Evolutionary conservation across 2,888 invertebrate genomes (phyloP).

Genomic region (Molanna angustata): DNA sequence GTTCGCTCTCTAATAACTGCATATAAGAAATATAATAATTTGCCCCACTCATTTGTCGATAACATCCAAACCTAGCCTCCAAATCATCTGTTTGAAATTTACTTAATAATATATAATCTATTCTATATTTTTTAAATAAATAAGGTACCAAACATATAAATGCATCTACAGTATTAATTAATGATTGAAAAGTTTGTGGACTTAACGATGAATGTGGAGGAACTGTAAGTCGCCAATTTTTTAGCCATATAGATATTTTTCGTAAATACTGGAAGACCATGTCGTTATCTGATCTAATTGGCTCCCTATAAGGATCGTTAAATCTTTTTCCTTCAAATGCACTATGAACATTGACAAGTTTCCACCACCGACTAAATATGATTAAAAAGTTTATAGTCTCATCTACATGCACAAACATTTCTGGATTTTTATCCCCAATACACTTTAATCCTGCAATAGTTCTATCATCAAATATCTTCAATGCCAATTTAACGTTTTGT

Average conservation of each 20-base stretch:
- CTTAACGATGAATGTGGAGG: not conserved
- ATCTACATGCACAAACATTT: not conserved
- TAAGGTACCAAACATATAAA: not conserved
- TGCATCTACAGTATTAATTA: not conserved
- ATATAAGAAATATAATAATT: slow-evolving; percentile 3
- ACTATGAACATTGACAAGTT: not conserved
- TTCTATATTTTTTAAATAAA: not conserved
- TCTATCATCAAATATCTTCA: slow-evolving; percentile 5
- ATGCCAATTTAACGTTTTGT: slow-evolving; percentile 4
- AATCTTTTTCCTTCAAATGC: not conserved
- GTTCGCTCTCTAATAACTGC: not conserved
- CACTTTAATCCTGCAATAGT: slow-evolving; percentile 6
- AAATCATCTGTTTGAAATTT: slow-evolving; percentile 3
- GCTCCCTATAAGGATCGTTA: not conserved
- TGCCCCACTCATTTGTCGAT: slow-evolving; percentile 1
- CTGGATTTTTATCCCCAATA: not conserved
- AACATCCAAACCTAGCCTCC: not conserved
- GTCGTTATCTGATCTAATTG: not conserved
- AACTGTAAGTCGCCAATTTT: not conserved
- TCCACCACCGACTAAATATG: not conserved
- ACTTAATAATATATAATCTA: not conserved
- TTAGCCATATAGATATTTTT: slow-evolving; percentile 1
- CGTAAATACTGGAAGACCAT: not conserved
- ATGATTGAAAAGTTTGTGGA: not conserved
- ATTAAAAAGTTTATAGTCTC: not conserved